Base-by-base conservation (phyloP, 1,140 invertebrate genomes). In the Lethocerus indicus region DNA sequence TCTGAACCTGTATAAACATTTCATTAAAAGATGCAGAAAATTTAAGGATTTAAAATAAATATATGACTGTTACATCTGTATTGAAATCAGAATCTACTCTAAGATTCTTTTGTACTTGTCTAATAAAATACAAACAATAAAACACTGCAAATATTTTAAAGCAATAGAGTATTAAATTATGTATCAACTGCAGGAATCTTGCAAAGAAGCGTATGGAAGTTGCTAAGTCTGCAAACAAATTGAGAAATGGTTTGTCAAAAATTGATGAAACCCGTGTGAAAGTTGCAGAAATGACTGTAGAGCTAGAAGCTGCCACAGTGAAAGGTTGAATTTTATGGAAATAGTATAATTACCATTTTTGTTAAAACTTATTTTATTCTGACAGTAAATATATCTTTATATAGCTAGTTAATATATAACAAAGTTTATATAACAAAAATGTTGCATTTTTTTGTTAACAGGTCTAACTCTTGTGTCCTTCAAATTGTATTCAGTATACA, bases 231-330 rank as follows among this genome's bases (percentile, higher is more conserved):
- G 76, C 82, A 2, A 79, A 81, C 60, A 87, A 87, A 58, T 59
- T 83, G 20, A 61, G 75, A 39, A 82, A 78, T 59, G 83, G 84
- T 18, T 63, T 89, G 29, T 75, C 71, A 13, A 89, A 87, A 66
- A 83, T 87, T 50, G 79, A 81, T 47, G 81, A 87, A 53, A 80
- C 79, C 0, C 72, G 78, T 26, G 71, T 73, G 49, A 81, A 81
- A 59, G 81, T 87, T 0, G 74, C 78, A 50, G 73, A 76, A 47
- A 87, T 89, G 81, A 79, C 79, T 0, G 71, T 76, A 21, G 84
- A 88, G 59, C 61, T 89, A 45, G 83, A 79, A 59, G 65, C 76
- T 9, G 82, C 83, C n/a, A 79, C 85, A 63, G 71, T 69, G 26
- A 79, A 72, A 64, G 69, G 71, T 52, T n/a, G n/a, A 50, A 41